A percentile compares a stretch with the other conserved stretches of the same genome.
phyloP scores from a whole-genome alignment of 2,888 invertebrate species.

The Rhagonycha fulva region DNA sequence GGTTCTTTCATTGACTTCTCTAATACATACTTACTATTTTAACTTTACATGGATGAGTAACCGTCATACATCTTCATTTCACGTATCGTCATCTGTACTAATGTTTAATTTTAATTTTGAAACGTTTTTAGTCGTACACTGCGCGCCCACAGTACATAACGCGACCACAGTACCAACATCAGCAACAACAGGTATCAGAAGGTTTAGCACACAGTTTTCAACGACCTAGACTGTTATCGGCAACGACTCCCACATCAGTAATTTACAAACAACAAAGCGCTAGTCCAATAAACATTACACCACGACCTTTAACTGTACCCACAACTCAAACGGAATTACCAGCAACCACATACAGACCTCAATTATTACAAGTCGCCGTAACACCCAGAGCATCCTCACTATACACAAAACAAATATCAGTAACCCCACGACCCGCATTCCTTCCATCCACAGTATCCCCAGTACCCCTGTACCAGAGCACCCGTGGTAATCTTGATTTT shows the following conservation, averaged over 20 bases:
- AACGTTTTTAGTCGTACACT: constrained; percentile 43
- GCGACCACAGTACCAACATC: constrained; percentile 49
- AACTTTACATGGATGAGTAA: not conserved
- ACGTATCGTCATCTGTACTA: not conserved
- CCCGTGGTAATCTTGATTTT: constrained; percentile 62
- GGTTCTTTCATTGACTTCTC: not conserved
- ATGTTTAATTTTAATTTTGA: not conserved
- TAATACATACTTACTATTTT: not conserved
- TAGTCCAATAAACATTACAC: constrained; percentile 63
- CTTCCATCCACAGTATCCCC: constrained; percentile 45
- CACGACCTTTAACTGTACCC: constrained; percentile 62
- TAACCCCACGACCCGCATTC: constrained; percentile 46
- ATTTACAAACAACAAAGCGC: constrained; percentile 52
- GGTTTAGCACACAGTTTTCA: constrained; percentile 40
- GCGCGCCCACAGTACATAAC: constrained; percentile 50
- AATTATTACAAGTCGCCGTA: constrained; percentile 62
- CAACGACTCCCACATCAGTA: constrained; percentile 57
- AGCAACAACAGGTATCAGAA: constrained; percentile 39
- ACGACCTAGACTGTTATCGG: constrained; percentile 49
- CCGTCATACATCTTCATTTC: not conserved
- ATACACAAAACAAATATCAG: constrained; percentile 48
- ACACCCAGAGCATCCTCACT: constrained; percentile 59
- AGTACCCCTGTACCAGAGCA: constrained; percentile 39
- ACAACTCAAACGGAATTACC: constrained; percentile 60
- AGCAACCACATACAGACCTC: constrained; percentile 70